phyloP scores from a whole-genome alignment of 1,140 invertebrate genomes.

The Phortica variegata region DNA sequence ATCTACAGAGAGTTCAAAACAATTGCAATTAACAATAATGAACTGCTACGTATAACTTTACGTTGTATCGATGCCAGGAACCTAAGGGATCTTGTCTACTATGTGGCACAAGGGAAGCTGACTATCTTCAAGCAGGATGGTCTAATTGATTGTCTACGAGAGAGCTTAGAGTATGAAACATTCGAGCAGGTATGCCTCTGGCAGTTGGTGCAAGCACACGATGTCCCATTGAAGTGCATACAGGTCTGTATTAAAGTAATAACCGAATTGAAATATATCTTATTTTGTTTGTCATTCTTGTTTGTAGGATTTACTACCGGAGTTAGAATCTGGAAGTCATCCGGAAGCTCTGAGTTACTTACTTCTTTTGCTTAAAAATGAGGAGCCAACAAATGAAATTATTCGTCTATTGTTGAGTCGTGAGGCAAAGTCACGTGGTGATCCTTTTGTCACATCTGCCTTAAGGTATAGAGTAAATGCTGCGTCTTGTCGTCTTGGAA shows the following conservation, averaged over 20 bases:
- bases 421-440: conserved; percentile 70
- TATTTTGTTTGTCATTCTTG: background rate
- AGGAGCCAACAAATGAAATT: conserved; percentile 84
- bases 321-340: conserved; percentile 83
- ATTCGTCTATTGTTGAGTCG: conserved; percentile 81
- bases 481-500: no score
- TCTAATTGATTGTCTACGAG: conserved; percentile 70
- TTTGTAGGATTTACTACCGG: conserved; percentile 68
- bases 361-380: conserved; percentile 86
- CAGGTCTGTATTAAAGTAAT: conserved; percentile 62
- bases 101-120: conserved; percentile 85
- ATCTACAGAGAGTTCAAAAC: conserved; percentile 88
- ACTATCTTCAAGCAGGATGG: conserved; percentile 78
- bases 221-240: conserved; percentile 86
- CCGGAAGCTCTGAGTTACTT: conserved; percentile 91
- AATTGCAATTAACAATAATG: conserved; percentile 80
- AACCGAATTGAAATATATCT: background rate
- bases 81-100: conserved; percentile 85
- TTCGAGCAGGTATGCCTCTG: conserved; percentile 96
- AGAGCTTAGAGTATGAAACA: conserved; percentile 91
- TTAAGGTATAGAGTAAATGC: conserved; percentile 62
- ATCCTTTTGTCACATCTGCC: conserved; percentile 84
- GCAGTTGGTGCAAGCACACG: conserved; percentile 91
- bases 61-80: conserved; percentile 85
- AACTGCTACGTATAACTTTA: conserved; percentile 83